Conservation (phyloP, 2,797 vertebrate genomes). For the Lutjanus campechanus region DNA sequence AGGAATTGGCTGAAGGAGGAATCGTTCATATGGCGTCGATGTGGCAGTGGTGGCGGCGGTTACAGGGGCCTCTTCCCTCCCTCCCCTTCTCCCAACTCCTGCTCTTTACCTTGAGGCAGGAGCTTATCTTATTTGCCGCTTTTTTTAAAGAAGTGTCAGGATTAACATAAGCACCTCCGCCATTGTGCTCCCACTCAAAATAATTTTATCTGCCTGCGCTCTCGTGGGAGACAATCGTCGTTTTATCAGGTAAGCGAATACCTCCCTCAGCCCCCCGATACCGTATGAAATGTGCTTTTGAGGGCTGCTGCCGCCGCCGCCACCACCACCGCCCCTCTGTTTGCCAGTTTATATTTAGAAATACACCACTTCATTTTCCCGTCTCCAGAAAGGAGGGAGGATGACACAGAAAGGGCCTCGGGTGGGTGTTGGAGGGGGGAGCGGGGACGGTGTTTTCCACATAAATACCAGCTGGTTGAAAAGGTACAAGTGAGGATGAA, state of each 20-base stretch:
- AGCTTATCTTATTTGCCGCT: conserved; percentile 83
- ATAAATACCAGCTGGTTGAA: conserved; percentile 62
- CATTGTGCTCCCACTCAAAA: conserved; percentile 84
- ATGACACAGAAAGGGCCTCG: conserved; percentile 61
- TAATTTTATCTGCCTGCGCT: conserved; percentile 77
- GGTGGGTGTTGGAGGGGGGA: conserved; percentile 22
- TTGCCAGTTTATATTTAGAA: conserved; percentile 94
- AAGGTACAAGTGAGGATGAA: conserved; percentile 59
- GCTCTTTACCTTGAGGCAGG: conserved; percentile 81
- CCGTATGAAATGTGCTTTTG: conserved; percentile 90
- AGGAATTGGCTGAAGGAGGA: conserved; percentile 66
- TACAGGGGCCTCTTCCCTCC: neutral
- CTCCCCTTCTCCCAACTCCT: conserved; percentile 11
- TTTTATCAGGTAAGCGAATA: conserved; percentile 95
- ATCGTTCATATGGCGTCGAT: conserved; percentile 23
- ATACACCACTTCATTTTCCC: conserved; percentile 62
- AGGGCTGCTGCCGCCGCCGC: conserved; percentile 72
- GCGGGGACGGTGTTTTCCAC: conserved; percentile 30
- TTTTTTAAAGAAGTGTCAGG: conserved; percentile 76
- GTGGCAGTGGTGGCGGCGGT: neutral
- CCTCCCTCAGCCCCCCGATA: conserved; percentile 81
- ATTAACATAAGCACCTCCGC: conserved; percentile 87
- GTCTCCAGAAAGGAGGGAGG: conserved; percentile 52
- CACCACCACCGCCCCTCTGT: conserved; percentile 67
- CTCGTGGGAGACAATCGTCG: conserved; percentile 74